Conservation (phyloP, 2,888 invertebrate genomes). For the Rhopalosiphum nymphaeae region DNA sequence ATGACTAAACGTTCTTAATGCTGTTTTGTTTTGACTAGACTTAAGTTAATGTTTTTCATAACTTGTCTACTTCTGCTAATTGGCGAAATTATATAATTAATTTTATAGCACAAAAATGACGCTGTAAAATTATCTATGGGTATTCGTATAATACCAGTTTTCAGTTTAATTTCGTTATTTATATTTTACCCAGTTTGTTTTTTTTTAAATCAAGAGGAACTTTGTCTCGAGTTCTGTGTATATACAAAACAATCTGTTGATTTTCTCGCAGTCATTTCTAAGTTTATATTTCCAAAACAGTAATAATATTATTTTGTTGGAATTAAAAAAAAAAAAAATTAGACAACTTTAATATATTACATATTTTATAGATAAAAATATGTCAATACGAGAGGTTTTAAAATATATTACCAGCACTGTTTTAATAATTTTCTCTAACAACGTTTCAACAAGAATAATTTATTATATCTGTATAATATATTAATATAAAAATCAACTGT, state of each 20-base stretch:
- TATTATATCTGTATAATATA: too few species aligned
- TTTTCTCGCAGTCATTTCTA: neutral
- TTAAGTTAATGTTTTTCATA: neutral
- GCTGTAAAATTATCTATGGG: neutral
- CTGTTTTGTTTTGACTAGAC: neutral
- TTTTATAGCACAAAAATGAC: neutral
- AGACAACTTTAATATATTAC: neutral
- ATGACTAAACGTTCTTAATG: neutral
- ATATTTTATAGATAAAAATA: neutral
- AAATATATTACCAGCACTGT: neutral
- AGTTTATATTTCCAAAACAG: neutral
- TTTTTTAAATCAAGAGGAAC: neutral
- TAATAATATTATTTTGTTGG: neutral
- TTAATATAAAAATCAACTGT: too few species aligned
- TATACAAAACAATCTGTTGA: neutral
- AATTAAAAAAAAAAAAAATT: neutral
- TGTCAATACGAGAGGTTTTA: neutral
- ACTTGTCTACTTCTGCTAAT: neutral
- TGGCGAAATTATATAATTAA: neutral
- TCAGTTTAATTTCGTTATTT: neutral
- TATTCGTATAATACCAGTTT: neutral
- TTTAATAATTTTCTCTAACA: neutral
- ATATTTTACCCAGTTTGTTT: neutral
- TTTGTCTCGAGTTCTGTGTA: neutral
- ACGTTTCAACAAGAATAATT: too few species aligned